Evolutionary conservation across 2,113 vertebrate species (phyloP).

Genomic region (Saccopteryx leptura): DNA sequence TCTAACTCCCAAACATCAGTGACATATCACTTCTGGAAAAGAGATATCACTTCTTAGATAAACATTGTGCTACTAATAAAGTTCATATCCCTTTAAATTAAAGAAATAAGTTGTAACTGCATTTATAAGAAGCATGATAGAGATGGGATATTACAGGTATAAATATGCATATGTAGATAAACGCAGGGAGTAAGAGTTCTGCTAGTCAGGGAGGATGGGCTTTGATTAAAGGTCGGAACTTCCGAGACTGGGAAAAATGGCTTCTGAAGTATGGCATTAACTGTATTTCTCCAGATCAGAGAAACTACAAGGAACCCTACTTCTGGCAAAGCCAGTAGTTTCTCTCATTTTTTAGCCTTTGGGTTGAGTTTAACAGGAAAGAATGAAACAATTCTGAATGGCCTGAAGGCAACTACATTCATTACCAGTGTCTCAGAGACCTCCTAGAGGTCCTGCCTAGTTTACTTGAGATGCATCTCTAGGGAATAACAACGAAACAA

Average conservation of each 20-base stretch:
- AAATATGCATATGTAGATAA: not conserved
- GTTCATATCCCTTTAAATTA: not conserved
- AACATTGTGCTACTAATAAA: not conserved
- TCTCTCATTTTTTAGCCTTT: not conserved
- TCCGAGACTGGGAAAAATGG: not conserved
- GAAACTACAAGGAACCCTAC: not conserved
- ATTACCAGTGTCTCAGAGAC: not conserved
- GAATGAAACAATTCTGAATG: not conserved
- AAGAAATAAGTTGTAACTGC: not conserved
- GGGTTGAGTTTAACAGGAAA: not conserved
- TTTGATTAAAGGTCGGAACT: not conserved
- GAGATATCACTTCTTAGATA: not conserved
- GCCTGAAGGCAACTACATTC: not conserved
- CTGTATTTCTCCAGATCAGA: not conserved
- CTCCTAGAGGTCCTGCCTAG: not conserved
- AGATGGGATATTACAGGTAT: not conserved
- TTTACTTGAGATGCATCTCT: not conserved
- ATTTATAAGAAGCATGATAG: not conserved
- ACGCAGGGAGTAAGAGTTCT: not conserved
- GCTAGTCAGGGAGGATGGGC: not conserved
- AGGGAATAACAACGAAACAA: not conserved
- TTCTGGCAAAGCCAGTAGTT: not conserved
- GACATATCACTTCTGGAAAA: not conserved
- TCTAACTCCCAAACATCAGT: not conserved
- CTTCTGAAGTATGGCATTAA: not conserved